Evolutionary conservation across 1,140 invertebrate species (phyloP).

Genomic region (Bilobella aurantiaca): DNA sequence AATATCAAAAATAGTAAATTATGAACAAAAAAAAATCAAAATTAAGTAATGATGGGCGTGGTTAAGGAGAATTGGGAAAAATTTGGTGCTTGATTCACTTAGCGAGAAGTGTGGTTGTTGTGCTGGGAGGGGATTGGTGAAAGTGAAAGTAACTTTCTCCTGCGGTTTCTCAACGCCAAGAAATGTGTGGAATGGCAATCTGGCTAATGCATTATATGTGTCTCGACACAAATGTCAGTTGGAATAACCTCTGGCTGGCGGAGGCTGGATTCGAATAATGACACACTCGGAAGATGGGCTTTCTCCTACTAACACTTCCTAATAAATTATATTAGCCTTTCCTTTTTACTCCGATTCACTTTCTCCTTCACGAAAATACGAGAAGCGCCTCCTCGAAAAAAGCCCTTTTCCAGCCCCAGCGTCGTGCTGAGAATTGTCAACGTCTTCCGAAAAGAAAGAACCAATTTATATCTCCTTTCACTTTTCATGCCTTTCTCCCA

Average conservation of each 20-base stretch:
- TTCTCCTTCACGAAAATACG: background rate
- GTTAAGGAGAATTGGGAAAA: too few relatives aligned
- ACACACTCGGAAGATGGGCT: background rate
- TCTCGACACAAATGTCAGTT: conserved; percentile 30
- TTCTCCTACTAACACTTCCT: conserved; percentile 4
- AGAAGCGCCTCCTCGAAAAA: too few relatives aligned
- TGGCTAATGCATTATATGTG: conserved; percentile 35
- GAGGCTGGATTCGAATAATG: background rate
- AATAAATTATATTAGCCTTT: conserved; percentile 9
- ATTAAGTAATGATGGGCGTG: too few relatives aligned
- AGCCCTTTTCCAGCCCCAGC: background rate
- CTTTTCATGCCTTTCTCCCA: background rate
- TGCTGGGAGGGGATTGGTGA: background rate
- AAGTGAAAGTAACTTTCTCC: background rate
- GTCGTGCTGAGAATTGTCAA: background rate
- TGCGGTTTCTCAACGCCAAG: background rate
- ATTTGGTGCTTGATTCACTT: too few relatives aligned
- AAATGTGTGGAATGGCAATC: conserved; percentile 34
- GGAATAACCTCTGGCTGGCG: conserved; percentile 20
- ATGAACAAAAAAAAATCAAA: too few relatives aligned
- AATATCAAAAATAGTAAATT: too few relatives aligned
- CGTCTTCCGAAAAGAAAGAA: background rate
- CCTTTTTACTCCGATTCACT: conserved; percentile 10
- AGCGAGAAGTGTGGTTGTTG: too few relatives aligned
- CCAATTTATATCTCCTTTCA: background rate